Evolutionary conservation across 2,113 vertebrate species (phyloP).

Genomic region (Chaenogobius annularis): DNA sequence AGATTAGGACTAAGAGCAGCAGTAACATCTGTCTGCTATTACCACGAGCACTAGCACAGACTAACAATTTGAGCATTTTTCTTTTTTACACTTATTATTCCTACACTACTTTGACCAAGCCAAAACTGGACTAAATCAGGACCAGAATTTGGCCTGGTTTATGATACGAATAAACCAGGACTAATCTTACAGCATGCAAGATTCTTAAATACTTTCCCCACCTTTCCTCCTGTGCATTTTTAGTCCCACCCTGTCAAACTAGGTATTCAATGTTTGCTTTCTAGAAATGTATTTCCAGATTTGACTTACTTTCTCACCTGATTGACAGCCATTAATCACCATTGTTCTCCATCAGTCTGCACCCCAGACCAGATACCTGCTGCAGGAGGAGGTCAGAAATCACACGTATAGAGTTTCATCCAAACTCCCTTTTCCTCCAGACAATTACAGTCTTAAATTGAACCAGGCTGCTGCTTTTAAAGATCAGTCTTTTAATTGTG

Average conservation of each 20-base stretch:
- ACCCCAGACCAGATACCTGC: not conserved
- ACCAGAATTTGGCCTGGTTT: not conserved
- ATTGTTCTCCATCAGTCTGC: not conserved
- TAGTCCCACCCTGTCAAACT: too few species aligned
- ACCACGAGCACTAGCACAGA: conserved; percentile 36
- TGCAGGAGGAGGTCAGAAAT: not conserved
- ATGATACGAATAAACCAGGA: not conserved
- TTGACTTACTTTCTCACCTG: not conserved
- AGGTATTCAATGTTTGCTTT: not conserved
- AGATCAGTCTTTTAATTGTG: not conserved
- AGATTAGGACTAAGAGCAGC: conserved; percentile 46
- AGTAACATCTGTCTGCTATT: conserved; percentile 65
- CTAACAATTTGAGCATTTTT: not conserved
- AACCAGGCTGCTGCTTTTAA: not conserved
- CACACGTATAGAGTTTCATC: not conserved
- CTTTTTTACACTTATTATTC: not conserved
- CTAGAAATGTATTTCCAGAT: not conserved
- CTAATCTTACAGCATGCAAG: too few species aligned
- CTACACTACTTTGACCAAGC: not conserved
- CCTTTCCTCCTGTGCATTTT: too few species aligned
- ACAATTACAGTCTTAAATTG: conserved; percentile 2
- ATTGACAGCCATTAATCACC: not conserved
- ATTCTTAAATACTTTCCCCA: too few species aligned
- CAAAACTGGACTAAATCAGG: not conserved
- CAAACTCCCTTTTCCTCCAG: not conserved